Conservation (phyloP, 2,888 invertebrate species). For the Hypomecis atomaria region DNA sequence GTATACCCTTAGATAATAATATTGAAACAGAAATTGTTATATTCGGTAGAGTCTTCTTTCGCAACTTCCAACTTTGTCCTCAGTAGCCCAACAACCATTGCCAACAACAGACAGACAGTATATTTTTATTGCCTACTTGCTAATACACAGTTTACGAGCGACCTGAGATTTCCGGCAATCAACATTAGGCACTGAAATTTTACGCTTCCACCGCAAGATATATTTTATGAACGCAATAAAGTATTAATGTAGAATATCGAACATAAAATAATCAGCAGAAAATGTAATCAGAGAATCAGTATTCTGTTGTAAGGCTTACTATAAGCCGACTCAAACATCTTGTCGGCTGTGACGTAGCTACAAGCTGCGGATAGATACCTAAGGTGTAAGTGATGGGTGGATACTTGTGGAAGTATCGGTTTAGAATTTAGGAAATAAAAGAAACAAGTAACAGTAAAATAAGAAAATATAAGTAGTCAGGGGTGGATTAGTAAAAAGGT, state of each 20-base stretch:
- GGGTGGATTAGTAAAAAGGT: no score
- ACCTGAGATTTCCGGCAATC: constrained; percentile 50
- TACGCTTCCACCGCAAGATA: constrained; percentile 43
- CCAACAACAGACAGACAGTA: constrained; percentile 23
- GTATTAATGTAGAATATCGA: constrained; percentile 21
- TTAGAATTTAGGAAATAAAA: no score
- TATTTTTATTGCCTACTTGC: constrained; percentile 37
- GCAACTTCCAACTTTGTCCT: constrained; percentile 8
- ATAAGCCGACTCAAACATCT: no score
- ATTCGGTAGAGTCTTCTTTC: neutral
- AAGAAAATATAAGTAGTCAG: no score
- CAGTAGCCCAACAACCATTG: neutral
- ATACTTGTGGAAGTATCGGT: no score
- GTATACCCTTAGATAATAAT: no score
- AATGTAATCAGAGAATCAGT: constrained; percentile 3
- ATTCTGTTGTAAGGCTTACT: neutral
- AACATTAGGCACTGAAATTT: constrained; percentile 39
- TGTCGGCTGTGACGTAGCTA: no score
- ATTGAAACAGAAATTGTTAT: neutral
- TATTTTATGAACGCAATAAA: constrained; percentile 36
- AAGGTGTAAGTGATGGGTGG: no score
- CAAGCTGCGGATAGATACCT: no score
- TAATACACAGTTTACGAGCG: constrained; percentile 49
- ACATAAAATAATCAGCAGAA: constrained; percentile 26
- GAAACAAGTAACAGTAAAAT: no score